A percentile compares a stretch with the other conserved stretches of the same genome.
Conservation (phyloP, 2,888 invertebrate species). For the Pandemis heparana region DNA sequence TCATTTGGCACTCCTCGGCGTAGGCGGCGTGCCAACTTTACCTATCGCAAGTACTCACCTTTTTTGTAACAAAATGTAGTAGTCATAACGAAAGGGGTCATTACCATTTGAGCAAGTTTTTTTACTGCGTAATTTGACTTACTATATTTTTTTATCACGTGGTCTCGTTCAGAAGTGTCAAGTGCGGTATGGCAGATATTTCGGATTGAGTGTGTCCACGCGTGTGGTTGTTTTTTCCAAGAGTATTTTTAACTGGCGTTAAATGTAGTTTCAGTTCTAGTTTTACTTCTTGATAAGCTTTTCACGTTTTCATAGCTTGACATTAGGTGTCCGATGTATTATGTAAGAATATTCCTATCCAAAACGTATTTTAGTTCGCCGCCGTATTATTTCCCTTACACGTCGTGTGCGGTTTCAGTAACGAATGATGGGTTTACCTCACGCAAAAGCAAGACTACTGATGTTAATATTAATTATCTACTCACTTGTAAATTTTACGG, state of each 20-base stretch:
- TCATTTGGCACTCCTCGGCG: slow-evolving; percentile 62
- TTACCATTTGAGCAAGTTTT: slow-evolving; percentile 47
- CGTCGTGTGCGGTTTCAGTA: neutral
- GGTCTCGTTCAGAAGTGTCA: slow-evolving; percentile 24
- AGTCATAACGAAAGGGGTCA: slow-evolving; percentile 53
- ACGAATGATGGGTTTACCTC: neutral
- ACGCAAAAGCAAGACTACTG: neutral
- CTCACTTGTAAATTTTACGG: neutral
- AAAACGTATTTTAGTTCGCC: neutral
- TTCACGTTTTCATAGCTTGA: neutral
- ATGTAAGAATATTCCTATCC: neutral
- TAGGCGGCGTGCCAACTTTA: slow-evolving; percentile 57
- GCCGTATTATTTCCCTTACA: neutral
- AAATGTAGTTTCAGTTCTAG: neutral
- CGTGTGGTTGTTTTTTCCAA: slow-evolving; percentile 23
- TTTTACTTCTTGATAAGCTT: neutral
- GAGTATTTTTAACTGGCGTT: neutral
- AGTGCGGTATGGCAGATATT: slow-evolving; percentile 14
- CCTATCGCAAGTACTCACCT: slow-evolving; percentile 47
- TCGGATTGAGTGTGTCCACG: slow-evolving; percentile 12
- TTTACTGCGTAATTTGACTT: slow-evolving; percentile 38
- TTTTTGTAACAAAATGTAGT: slow-evolving; percentile 49
- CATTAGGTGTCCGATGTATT: neutral
- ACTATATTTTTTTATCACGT: slow-evolving; percentile 28
- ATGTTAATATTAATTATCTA: neutral